phyloP scores from a whole-genome alignment of 2,113 vertebrate genomes.

The Potamarius usumacintae region DNA sequence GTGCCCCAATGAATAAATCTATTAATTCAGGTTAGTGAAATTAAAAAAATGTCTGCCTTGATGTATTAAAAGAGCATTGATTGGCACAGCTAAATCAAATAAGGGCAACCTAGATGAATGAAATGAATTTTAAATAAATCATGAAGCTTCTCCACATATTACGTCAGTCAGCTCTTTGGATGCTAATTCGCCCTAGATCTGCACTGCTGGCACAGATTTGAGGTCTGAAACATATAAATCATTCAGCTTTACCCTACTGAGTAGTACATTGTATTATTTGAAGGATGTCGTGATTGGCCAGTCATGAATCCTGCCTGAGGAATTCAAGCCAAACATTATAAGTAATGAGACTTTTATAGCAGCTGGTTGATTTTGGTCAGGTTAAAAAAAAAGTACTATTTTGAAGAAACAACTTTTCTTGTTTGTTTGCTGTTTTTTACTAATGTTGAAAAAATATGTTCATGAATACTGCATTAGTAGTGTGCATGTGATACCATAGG shows the following conservation, averaged over 20 bases:
- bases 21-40: neutral
- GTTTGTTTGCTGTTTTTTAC: neutral
- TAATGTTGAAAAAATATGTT: neutral
- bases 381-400: neutral
- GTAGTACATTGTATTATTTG: neutral
- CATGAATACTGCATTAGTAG: neutral
- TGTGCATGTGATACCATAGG: neutral
- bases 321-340: neutral
- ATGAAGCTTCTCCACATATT: neutral
- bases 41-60: neutral
- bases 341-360: neutral
- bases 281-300: neutral
- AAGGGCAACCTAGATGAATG: neutral
- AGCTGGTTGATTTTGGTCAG: neutral
- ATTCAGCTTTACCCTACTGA: neutral
- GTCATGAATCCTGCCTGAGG: neutral
- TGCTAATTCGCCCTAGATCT: constrained; percentile 11
- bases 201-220: constrained; percentile 5
- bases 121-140: constrained; percentile 7
- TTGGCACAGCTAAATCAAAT: neutral
- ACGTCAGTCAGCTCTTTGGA: neutral
- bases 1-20: neutral
- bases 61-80: neutral
- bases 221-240: constrained; percentile 5
- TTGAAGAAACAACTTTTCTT: neutral